Percentiles rank a stretch among this genome's conserved stretches.
Evolutionary conservation across 2,113 vertebrate species (phyloP).

Genomic region (Nycticebus coucang): DNA sequence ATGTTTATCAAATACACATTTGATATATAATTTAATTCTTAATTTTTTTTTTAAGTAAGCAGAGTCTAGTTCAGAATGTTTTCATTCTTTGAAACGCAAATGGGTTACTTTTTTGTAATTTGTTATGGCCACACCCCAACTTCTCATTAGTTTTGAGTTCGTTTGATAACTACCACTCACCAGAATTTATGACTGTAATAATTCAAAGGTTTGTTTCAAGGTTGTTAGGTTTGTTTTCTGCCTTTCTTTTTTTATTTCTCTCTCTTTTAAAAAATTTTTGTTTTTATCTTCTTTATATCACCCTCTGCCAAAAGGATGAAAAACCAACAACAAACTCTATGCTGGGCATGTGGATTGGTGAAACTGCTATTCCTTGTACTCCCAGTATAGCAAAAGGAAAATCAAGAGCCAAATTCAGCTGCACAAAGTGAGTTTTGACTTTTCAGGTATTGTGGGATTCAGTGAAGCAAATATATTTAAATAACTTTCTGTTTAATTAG

Average conservation of each 20-base stretch:
- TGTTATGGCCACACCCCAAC: background rate
- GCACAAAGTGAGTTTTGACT: conserved; percentile 84
- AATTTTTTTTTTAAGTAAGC: background rate
- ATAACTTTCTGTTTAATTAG: background rate
- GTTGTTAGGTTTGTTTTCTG: background rate
- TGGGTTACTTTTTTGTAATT: background rate
- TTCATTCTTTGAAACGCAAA: background rate
- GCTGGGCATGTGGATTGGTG: conserved; percentile 93
- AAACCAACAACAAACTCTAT: conserved; percentile 86
- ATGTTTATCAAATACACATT: background rate
- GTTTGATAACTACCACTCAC: background rate
- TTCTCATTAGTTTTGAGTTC: conserved; percentile 1
- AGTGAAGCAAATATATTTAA: conserved; percentile 6
- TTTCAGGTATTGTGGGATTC: background rate
- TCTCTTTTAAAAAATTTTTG: too few relatives aligned
- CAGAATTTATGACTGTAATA: conserved; percentile 24
- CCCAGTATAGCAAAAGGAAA: conserved; percentile 84
- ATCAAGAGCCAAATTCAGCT: conserved; percentile 82
- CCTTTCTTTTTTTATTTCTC: background rate
- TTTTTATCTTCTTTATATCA: background rate
- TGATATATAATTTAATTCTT: conserved; percentile 2
- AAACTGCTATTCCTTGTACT: conserved; percentile 90
- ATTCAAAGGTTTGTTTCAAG: background rate
- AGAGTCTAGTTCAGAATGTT: background rate
- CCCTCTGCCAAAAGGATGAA: conserved; percentile 85